These are phyloP conservation scores for Ypsolopha sequella DNA, from an alignment of 2,888 invertebrate genomes.

Conservation along the genomic window DNA sequence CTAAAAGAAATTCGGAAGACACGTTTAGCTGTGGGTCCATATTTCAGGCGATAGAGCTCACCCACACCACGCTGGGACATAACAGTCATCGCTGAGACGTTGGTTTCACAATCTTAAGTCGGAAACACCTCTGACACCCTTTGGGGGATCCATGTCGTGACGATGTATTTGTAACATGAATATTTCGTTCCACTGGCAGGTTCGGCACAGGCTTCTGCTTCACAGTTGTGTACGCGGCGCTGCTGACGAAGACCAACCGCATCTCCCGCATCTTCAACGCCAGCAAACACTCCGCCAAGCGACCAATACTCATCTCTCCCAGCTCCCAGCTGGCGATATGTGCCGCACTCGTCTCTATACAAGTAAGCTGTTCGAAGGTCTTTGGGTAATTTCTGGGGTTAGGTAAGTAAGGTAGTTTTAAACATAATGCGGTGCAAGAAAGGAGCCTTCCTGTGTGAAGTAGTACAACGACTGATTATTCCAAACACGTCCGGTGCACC, in stretches of 20 bases:
- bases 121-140: neutral
- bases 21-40: no score
- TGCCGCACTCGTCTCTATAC: slow-evolving; percentile 86
- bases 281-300: slow-evolving; percentile 94
- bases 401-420: no score
- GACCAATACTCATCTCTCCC: slow-evolving; percentile 94
- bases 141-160: neutral
- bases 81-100: no score
- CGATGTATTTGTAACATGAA: neutral
- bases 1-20: no score
- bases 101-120: no score
- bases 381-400: neutral
- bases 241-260: slow-evolving; percentile 97
- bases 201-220: slow-evolving; percentile 96
- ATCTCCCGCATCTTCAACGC: slow-evolving; percentile 97
- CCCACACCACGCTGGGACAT: no score
- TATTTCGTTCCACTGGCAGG: slow-evolving; percentile 42
- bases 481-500: no score
- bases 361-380: slow-evolving; percentile 66
- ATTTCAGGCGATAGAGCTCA: no score
- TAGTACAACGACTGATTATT: no score
- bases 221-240: slow-evolving; percentile 96
- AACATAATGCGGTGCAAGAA: no score
- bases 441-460: no score
- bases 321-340: slow-evolving; percentile 93